A percentile compares a stretch with the other conserved stretches of the same genome.
Evolutionary conservation across 2,888 invertebrate species (phyloP).

Genomic region (Orthosia cruda): DNA sequence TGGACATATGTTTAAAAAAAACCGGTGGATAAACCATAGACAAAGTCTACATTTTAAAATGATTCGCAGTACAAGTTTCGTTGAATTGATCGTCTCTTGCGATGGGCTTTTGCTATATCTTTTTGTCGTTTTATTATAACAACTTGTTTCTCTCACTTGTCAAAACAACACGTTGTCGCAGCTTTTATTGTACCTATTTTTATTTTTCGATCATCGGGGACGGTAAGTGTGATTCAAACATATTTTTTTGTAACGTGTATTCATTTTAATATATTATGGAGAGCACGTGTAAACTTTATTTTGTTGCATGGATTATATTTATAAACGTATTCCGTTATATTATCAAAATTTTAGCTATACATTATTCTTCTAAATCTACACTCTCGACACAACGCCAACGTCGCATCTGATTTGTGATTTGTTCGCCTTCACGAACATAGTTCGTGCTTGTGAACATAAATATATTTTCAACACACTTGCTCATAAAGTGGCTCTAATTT

Average conservation of each 20-base stretch:
- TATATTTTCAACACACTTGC: no score
- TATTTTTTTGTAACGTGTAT: constrained; percentile 10
- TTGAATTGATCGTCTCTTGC: constrained; percentile 81
- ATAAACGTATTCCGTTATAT: background rate
- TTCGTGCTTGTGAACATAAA: background rate
- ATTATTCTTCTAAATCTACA: background rate
- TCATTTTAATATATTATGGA: constrained; percentile 39
- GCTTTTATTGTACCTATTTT: constrained; percentile 51
- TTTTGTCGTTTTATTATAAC: constrained; percentile 56
- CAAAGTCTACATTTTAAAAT: constrained; percentile 10
- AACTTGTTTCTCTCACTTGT: constrained; percentile 17
- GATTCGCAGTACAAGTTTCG: constrained; percentile 74
- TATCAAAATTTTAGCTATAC: background rate
- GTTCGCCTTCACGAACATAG: background rate
- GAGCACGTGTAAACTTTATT: constrained; percentile 17
- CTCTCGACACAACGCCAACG: background rate
- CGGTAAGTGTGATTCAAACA: constrained; percentile 39
- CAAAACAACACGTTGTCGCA: constrained; percentile 41
- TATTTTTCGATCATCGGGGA: constrained; percentile 8
- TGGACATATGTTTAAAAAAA: no score
- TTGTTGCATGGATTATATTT: constrained; percentile 18
- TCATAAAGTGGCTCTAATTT: no score
- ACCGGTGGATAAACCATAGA: background rate
- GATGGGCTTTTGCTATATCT: constrained; percentile 78
- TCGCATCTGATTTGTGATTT: background rate